Evolutionary conservation across 2,113 vertebrate species (phyloP).

Genomic region (Echinops telfairi): DNA sequence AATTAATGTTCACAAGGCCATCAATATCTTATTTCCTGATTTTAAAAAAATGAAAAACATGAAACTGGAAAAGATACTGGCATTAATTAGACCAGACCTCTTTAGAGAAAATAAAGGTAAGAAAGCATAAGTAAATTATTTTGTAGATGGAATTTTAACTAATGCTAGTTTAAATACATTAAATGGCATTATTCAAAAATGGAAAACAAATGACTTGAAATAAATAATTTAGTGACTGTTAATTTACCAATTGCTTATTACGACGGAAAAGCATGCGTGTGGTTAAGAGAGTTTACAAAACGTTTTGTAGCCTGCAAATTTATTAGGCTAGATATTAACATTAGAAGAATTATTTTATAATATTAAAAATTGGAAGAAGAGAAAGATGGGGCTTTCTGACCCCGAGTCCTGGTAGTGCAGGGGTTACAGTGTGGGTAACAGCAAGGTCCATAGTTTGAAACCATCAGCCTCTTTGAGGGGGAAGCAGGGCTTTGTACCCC

Average conservation of each 20-base stretch:
- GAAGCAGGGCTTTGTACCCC: too few species aligned
- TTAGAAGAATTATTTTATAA: not conserved
- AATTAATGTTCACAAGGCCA: not conserved
- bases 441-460: not conserved
- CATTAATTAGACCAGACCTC: conserved; percentile 72
- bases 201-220: not conserved
- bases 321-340: not conserved
- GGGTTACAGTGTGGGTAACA: too few species aligned
- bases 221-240: conserved; percentile 9
- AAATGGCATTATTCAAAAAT: conserved; percentile 22
- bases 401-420: too few species aligned
- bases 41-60: conserved; percentile 57
- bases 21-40: conserved; percentile 72
- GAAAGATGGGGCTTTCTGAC: too few species aligned
- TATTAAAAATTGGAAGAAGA: not conserved
- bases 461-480: too few species aligned
- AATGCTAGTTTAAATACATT: not conserved
- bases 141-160: not conserved
- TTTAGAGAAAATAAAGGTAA: conserved; percentile 64
- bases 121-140: not conserved
- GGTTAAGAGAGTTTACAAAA: not conserved
- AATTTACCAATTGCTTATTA: conserved; percentile 1
- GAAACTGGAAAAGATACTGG: conserved; percentile 70
- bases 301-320: conserved; percentile 6
- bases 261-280: not conserved